Base-by-base conservation (phyloP, 2,888 invertebrate species). In the Leucoma salicis region DNA sequence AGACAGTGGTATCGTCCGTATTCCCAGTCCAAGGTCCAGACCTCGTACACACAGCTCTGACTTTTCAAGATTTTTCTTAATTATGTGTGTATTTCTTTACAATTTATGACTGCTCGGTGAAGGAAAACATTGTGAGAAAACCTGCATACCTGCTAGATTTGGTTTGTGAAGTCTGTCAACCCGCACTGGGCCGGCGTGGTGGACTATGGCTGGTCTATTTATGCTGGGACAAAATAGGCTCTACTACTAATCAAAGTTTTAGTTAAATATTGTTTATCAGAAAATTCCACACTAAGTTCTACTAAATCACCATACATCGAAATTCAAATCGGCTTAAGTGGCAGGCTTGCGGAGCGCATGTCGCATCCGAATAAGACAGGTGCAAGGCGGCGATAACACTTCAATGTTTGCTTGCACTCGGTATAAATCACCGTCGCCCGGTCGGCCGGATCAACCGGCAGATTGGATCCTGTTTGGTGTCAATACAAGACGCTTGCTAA, bases 341-440 rank as follows among this genome's bases (percentile, higher is more conserved):
- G 16, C 32, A 35, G 11, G 32, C 32, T 33, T 45, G 44, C 32
- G 15, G 12, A 11, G 39, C 39, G 39, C 35, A 35, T 27, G 28
- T 44, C 28, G 21, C 31, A 33, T 4, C n/a, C 61, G 74, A 71
- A 70, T 76, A 74, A 80, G 75, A 73, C 82, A 82, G 82, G 82
- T 83, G 82, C 75, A 71, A 76, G 74, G 66, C 62, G 68, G 42
- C 66, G 83, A 82, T 83, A 83, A 78, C 78, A 64, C 60, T 60
- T 59, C 70, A 59, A 69, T 82, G 78, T 82, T 83, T 82, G 71
- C 74, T 59, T 63, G 55, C 65, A 24, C 34, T 53, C 66, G 72
- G 74, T 70, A 75, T 78, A 75, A 74, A 66, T 65, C 66, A 63
- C 51, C 39, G 59, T 46, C 40, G 53, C 47, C 53, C 38, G 41